Percentiles rank a stretch among this genome's conserved stretches.
These are phyloP conservation scores for Pagrus major DNA, from an alignment of 2,113 vertebrate species.

Conservation along the genomic window DNA sequence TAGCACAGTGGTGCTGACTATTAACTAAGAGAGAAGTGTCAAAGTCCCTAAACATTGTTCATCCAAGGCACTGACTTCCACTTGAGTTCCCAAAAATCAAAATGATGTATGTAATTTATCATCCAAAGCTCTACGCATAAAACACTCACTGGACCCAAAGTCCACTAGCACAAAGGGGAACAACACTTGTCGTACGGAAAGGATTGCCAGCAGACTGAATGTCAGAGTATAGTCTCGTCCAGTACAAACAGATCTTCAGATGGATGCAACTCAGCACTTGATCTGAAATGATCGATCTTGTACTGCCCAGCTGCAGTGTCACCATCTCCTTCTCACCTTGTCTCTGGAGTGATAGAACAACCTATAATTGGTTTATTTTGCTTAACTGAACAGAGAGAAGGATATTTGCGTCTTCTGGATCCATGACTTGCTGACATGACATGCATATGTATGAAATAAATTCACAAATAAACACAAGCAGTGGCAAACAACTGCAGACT, in stretches of 20 bases:
- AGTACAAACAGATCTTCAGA: conserved; percentile 13
- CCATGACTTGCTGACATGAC: background rate
- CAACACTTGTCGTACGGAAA: too few species aligned
- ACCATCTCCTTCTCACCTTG: conserved; percentile 8
- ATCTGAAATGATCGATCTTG: conserved; percentile 29
- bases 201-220: conserved; percentile 26
- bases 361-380: background rate
- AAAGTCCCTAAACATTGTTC: conserved; percentile 14
- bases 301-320: conserved; percentile 20
- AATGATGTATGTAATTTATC: conserved; percentile 14
- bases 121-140: conserved; percentile 3
- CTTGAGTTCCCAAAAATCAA: background rate
- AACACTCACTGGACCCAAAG: background rate
- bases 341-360: conserved; percentile 4
- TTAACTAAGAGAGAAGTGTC: background rate
- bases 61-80: background rate
- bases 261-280: conserved; percentile 25
- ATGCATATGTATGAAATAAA: background rate
- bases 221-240: conserved; percentile 24
- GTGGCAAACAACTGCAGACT: background rate
- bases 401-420: background rate
- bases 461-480: background rate
- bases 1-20: background rate
- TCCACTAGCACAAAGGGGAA: background rate
- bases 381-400: background rate